Percentiles rank a stretch among this genome's conserved stretches.
phyloP scores from a whole-genome alignment of 1,140 invertebrate genomes.

The Cardiocondyla obscurior region DNA sequence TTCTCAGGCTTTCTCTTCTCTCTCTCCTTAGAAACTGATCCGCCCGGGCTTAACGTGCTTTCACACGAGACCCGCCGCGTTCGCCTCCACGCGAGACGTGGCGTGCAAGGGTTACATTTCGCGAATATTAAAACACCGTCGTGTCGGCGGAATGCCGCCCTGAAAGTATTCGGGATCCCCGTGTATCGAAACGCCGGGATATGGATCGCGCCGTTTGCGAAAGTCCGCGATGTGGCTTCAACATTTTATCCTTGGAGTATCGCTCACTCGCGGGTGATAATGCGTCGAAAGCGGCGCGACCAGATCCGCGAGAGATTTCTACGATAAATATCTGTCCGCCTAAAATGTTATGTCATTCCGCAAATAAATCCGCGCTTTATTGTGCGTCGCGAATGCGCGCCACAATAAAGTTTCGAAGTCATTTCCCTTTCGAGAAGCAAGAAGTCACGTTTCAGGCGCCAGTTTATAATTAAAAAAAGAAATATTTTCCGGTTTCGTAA shows the following conservation, averaged over 20 bases:
- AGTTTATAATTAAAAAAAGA: neutral
- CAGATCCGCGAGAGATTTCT: neutral
- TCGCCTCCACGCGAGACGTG: conserved; percentile 28
- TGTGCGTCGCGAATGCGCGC: neutral
- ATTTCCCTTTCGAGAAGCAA: neutral
- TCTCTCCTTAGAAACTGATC: conserved; percentile 80
- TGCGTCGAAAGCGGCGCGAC: neutral
- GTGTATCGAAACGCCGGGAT: neutral
- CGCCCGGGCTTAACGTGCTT: conserved; percentile 78
- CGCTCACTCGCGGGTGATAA: neutral
- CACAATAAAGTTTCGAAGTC: conserved; percentile 9
- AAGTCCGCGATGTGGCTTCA: neutral
- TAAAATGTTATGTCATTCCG: neutral
- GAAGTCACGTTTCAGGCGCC: neutral
- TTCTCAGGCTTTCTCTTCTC: conserved; percentile 84
- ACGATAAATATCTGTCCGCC: neutral
- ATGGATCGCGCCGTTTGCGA: conserved; percentile 11
- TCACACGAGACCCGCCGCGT: conserved; percentile 77
- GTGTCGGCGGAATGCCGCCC: neutral
- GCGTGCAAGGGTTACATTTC: conserved; percentile 29
- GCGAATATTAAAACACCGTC: conserved; percentile 36
- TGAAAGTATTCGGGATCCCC: neutral
- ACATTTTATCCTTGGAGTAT: neutral
- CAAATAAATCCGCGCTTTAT: neutral
- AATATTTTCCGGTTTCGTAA: conserved; percentile 6